Conservation (phyloP, 2,797 vertebrate species). For the Austrolebias charrua region DNA sequence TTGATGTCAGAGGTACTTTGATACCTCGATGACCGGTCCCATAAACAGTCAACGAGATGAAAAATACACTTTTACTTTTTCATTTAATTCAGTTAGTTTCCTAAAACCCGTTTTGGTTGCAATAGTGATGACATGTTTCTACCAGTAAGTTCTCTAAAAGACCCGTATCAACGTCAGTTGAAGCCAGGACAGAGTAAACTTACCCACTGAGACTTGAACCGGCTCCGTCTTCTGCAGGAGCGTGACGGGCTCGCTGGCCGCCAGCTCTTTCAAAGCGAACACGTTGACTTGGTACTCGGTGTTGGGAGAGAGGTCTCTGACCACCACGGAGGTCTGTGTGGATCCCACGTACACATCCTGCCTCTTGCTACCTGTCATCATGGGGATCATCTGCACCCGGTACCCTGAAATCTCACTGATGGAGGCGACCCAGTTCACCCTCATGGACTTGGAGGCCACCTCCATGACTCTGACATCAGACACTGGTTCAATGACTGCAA, state of each 20-base stretch:
- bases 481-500: constrained; percentile 87
- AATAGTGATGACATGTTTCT: too few species aligned
- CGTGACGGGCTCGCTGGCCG: constrained; percentile 84
- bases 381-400: constrained; percentile 87
- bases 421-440: constrained; percentile 86
- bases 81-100: too few species aligned
- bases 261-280: constrained; percentile 87
- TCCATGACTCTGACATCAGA: constrained; percentile 88
- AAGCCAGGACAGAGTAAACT: constrained; percentile 52
- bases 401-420: constrained; percentile 86
- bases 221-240: constrained; percentile 89
- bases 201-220: constrained; percentile 88
- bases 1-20: too few species aligned
- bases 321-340: constrained; percentile 81
- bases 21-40: too few species aligned
- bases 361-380: constrained; percentile 82
- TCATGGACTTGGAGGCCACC: constrained; percentile 88
- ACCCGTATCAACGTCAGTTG: too few species aligned
- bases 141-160: too few species aligned
- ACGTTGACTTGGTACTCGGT: constrained; percentile 90
- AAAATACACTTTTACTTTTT: too few species aligned
- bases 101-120: too few species aligned
- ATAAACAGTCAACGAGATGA: too few species aligned
- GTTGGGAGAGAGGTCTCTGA: constrained; percentile 88
- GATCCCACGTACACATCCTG: constrained; percentile 86